A percentile compares a stretch with the other conserved stretches of the same genome.
These are phyloP conservation scores for Pycnomerus fuliginosus DNA, from an alignment of 2,888 invertebrate species.

Conservation along the genomic window DNA sequence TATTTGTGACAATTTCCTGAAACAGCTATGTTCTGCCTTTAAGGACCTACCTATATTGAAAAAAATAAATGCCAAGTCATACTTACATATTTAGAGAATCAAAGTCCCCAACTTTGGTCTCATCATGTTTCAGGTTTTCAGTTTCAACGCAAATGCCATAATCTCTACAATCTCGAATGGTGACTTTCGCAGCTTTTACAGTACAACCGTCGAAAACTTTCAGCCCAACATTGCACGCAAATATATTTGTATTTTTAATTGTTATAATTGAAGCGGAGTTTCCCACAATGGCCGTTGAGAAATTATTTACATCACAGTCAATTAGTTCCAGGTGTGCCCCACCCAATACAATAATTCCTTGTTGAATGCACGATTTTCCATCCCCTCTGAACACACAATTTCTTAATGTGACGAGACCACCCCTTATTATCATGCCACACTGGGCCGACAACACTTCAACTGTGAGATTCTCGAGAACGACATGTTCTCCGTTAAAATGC, in stretches of 20 bases:
- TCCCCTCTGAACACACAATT: slow-evolving; percentile 57
- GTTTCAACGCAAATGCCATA: slow-evolving; percentile 58
- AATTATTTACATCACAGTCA: slow-evolving; percentile 55
- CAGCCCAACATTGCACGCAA: slow-evolving; percentile 44
- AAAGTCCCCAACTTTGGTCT: slow-evolving; percentile 38
- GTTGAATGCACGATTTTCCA: slow-evolving; percentile 55
- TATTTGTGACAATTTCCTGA: too few relatives aligned
- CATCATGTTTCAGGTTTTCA: slow-evolving; percentile 37
- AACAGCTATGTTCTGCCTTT: too few relatives aligned
- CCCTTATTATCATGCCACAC: slow-evolving; percentile 55
- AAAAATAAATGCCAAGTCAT: too few relatives aligned
- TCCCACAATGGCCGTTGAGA: slow-evolving; percentile 57
- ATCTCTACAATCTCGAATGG: slow-evolving; percentile 52
- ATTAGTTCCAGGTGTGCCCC: slow-evolving; percentile 52
- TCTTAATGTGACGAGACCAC: slow-evolving; percentile 52
- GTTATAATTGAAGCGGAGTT: slow-evolving; percentile 50
- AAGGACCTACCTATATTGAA: slow-evolving; percentile 3
- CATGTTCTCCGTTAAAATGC: slow-evolving; percentile 56
- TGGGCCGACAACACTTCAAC: slow-evolving; percentile 57
- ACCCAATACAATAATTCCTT: slow-evolving; percentile 57
- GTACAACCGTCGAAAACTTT: slow-evolving; percentile 53
- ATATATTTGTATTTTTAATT: slow-evolving; percentile 44
- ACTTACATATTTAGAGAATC: slow-evolving; percentile 44
- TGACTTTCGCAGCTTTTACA: slow-evolving; percentile 45
- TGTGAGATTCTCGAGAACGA: slow-evolving; percentile 57